Conservation (phyloP, 2,888 invertebrate genomes). For the Empis livida region DNA sequence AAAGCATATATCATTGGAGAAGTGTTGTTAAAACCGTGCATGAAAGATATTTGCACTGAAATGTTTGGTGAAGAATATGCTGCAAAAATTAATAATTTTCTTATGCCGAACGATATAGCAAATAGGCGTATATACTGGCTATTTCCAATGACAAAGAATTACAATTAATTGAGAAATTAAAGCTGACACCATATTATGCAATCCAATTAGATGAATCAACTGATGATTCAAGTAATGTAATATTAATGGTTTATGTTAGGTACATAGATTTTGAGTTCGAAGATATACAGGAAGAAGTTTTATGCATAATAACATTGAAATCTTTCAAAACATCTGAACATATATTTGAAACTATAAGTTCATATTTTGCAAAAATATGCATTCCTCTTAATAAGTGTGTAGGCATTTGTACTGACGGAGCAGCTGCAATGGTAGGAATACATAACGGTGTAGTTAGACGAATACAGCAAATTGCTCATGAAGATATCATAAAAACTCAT, state of each 20-base stretch:
- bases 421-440: slow-evolving; percentile 13
- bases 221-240: too few relatives aligned
- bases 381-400: slow-evolving; percentile 15
- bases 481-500: background rate
- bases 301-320: slow-evolving; percentile 13
- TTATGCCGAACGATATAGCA: slow-evolving; percentile 1
- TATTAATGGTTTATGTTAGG: slow-evolving; percentile 14
- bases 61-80: background rate
- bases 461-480: slow-evolving; percentile 1
- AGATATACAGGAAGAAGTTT: slow-evolving; percentile 13
- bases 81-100: slow-evolving; percentile 1
- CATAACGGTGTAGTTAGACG: slow-evolving; percentile 1
- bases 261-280: slow-evolving; percentile 9
- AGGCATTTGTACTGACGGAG: slow-evolving; percentile 17
- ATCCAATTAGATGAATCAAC: too few relatives aligned
- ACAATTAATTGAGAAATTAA: background rate
- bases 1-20: background rate
- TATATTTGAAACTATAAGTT: slow-evolving; percentile 15
- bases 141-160: background rate
- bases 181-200: slow-evolving; percentile 6
- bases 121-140: background rate
- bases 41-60: slow-evolving; percentile 2
- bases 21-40: slow-evolving; percentile 1
- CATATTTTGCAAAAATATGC: slow-evolving; percentile 12
- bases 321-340: slow-evolving; percentile 11